Conservation (phyloP, 1,140 invertebrate genomes). For the Pentalonia nigronervosa region DNA sequence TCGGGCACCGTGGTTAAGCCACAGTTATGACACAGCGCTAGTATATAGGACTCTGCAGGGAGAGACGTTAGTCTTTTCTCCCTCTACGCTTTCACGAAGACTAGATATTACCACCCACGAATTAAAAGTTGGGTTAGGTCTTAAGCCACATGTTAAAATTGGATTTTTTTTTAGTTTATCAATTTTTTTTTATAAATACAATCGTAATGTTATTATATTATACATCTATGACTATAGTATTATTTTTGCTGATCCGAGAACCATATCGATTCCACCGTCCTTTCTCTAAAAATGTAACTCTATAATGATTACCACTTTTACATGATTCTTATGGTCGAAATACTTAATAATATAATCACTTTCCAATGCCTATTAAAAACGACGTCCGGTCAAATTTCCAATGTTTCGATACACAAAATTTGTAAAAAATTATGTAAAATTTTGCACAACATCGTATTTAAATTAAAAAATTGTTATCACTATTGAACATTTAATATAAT, state of each 20-base stretch:
- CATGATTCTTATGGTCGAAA: background rate
- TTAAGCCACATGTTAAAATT: background rate
- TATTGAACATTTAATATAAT: no score
- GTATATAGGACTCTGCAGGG: background rate
- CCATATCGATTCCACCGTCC: background rate
- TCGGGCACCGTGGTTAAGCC: background rate
- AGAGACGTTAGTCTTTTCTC: background rate
- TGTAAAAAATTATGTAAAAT: no score
- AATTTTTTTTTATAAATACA: background rate
- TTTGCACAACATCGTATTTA: no score
- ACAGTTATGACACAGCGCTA: background rate
- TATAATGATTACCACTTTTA: background rate
- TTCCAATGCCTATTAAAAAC: no score
- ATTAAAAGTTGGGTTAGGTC: background rate
- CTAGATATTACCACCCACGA: background rate
- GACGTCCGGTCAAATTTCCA: no score
- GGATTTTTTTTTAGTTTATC: background rate
- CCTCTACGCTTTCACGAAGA: background rate
- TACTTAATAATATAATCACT: background rate
- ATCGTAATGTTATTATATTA: background rate
- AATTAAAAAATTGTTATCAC: no score
- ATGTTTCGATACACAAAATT: no score
- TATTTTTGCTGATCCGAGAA: background rate
- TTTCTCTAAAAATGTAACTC: background rate
- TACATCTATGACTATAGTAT: background rate